Percentiles rank a stretch among this genome's conserved stretches.
Evolutionary conservation across 2,113 vertebrate genomes (phyloP).

Genomic region (Proteles cristata): DNA sequence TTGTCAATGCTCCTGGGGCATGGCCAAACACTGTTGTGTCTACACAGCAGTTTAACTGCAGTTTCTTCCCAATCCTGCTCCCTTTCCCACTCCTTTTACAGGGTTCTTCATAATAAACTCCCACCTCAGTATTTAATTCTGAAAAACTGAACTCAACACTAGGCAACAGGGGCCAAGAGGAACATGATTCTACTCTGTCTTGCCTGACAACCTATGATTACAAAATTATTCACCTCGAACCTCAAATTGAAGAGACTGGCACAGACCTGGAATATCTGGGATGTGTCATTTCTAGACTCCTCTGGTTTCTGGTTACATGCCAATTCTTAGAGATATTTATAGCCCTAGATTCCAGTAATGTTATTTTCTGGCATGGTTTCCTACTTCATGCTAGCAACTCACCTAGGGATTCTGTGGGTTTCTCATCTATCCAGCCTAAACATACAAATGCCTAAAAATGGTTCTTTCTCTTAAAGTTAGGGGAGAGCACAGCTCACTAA

Average conservation of each 20-base stretch:
- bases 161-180: background rate
- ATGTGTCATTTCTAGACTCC: background rate
- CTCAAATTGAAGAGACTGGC: background rate
- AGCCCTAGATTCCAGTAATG: background rate
- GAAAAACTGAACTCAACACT: background rate
- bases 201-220: background rate
- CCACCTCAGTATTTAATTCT: background rate
- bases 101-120: background rate
- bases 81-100: background rate
- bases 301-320: background rate
- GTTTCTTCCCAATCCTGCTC: background rate
- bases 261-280: background rate
- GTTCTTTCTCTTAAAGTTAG: background rate
- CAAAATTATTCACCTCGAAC: background rate
- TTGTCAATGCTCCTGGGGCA: accelerated
- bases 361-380: background rate
- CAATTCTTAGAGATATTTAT: background rate
- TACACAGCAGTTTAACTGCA: background rate
- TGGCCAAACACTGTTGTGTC: background rate
- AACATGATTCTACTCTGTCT: background rate
- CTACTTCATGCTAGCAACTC: background rate
- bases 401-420: background rate
- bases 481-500: background rate
- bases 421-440: background rate
- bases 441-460: background rate